phyloP scores from a whole-genome alignment of 2,888 invertebrate genomes.

The Tromatobia lineatoria region DNA sequence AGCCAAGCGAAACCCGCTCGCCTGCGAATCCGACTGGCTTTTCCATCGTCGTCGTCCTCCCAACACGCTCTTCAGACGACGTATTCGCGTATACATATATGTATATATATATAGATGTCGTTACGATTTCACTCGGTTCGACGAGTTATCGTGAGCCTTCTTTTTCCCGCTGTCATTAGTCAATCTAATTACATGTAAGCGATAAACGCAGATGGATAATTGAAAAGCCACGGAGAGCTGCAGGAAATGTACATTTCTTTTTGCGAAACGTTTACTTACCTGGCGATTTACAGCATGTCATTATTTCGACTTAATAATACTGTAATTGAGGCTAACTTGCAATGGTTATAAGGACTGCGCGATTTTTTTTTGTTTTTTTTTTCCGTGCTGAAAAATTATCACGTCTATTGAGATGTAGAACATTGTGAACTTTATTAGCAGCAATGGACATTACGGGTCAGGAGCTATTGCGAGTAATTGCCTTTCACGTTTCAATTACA shows the following conservation, averaged over 20 bases:
- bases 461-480: background rate
- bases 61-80: background rate
- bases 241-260: background rate
- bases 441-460: background rate
- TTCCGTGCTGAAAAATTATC: background rate
- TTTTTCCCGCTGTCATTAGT: conserved; percentile 47
- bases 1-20: conserved; percentile 50
- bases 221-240: conserved; percentile 20
- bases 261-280: background rate
- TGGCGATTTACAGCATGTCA: background rate
- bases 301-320: background rate
- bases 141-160: conserved; percentile 11
- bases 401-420: background rate
- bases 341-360: background rate
- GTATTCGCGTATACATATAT: background rate
- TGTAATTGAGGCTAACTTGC: background rate
- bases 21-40: conserved; percentile 46
- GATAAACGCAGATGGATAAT: conserved; percentile 48
- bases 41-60: conserved; percentile 37
- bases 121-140: conserved; percentile 42
- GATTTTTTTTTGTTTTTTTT: background rate
- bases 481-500: background rate
- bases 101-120: conserved; percentile 19
- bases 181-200: conserved; percentile 50
- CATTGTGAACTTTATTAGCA: background rate